Evolutionary conservation across 2,113 vertebrate genomes (phyloP).

Genomic region (Echinops telfairi): DNA sequence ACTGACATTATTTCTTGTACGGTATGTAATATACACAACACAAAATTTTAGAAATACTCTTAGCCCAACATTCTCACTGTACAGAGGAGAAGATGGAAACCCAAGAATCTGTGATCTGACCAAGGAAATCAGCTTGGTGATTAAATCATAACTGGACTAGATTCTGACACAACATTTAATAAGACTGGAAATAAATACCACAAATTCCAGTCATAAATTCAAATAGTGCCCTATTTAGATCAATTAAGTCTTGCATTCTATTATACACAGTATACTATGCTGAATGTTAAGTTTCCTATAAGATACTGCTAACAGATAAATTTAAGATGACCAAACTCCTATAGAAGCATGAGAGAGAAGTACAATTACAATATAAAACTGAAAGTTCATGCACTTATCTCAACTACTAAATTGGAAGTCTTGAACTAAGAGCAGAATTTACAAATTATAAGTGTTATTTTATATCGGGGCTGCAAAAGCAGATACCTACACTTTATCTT

Average conservation of each 20-base stretch:
- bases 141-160: neutral
- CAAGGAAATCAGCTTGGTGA: neutral
- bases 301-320: constrained; percentile 10
- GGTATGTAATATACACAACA: neutral
- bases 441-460: neutral
- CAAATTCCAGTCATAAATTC: constrained; percentile 8
- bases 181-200: constrained; percentile 3
- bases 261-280: neutral
- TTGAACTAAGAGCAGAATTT: neutral
- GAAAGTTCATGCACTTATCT: neutral
- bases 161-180: neutral
- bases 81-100: neutral
- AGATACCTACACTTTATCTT: too few species aligned
- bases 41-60: neutral
- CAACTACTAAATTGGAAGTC: neutral
- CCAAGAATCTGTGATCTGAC: neutral
- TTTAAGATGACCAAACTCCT: neutral
- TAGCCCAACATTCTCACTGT: constrained; percentile 35
- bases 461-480: too few species aligned
- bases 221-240: neutral
- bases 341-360: neutral
- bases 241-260: neutral
- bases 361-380: constrained; percentile 33
- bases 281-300: neutral
- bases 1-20: constrained; percentile 12